Evolutionary conservation across 2,113 vertebrate species (phyloP), one percentile per base, ranked within the genome.

Genomic region (Pachycephala philippinensis): DNA sequence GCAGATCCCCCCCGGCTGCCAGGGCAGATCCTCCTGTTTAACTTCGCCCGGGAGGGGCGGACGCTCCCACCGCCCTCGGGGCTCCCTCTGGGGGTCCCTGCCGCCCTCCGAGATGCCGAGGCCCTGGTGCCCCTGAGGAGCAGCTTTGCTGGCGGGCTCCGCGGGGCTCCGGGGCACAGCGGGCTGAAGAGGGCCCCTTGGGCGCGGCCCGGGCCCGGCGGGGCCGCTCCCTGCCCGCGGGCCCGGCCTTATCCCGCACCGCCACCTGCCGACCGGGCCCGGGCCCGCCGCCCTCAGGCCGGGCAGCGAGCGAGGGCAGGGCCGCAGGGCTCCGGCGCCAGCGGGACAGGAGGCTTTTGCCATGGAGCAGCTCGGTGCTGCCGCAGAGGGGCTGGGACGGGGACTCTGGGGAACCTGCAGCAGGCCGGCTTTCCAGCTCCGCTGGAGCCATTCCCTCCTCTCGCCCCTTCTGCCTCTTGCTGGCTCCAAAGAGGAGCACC

Each of bases 161-260:
- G 24, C 6, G 49, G 3, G 20, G 26, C 17, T 2, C 1, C 24
- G 1, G 23, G 3, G 21, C 4, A 40, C 17, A 5, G 33, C 4
- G 11, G 45, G 6, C 4, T 4, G 13, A 20, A 9, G 19, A 2
- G 0, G 4, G 6, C 3, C 17, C 22, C 18, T 10, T 1, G 12
- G 4, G 19, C 7, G 6, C 9, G 5, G 4, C 6, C 2, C 49
- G 42, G 65, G 65, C 17, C 14, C 65, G 42, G 63, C 40, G 31
- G 16, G 7, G 40, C 40, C 56, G 39, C 57, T n/a, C 45, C 15
- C 31, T 1, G 47, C 35, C 66, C 3, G 22, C 37, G 28, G 76
- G 59, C 6, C 90, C 94, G 94, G 61, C 96, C 93, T 95, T 95
- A 95, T 94, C 87, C 94, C 22, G 84, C 95, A 96, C 56, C 96